A percentile compares a stretch with the other conserved stretches of the same genome.
Conservation (phyloP, 2,888 invertebrate species). For the Laothoe populi region DNA sequence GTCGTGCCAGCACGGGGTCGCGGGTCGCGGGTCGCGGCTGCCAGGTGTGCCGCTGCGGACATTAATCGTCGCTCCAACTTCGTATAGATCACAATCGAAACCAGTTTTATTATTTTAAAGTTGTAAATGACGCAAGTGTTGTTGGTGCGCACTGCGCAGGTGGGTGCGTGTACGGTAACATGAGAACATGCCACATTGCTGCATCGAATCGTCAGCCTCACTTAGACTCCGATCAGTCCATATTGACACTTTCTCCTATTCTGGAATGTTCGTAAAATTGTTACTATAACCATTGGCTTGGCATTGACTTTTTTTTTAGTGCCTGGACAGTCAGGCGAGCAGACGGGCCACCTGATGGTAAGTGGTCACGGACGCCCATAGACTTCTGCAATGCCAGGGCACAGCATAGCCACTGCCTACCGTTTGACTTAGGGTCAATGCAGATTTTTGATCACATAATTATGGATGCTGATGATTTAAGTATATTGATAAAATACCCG, state of each 20-base stretch:
- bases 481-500: too few species aligned
- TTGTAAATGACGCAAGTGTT: constrained; percentile 83
- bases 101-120: constrained; percentile 84
- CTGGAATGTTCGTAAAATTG: not conserved
- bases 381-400: too few species aligned
- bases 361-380: too few species aligned
- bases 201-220: constrained; percentile 39
- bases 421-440: too few species aligned
- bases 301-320: too few species aligned
- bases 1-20: constrained; percentile 68
- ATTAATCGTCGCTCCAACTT: constrained; percentile 78
- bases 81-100: constrained; percentile 82
- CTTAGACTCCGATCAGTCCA: not conserved
- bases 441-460: too few species aligned
- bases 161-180: constrained; percentile 72
- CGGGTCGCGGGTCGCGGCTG: constrained; percentile 54
- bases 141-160: constrained; percentile 75
- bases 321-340: too few species aligned
- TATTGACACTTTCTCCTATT: constrained; percentile 1
- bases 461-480: too few species aligned
- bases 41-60: constrained; percentile 74
- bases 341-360: too few species aligned
- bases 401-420: too few species aligned
- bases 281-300: not conserved
- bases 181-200: constrained; percentile 52